Base-by-base conservation (phyloP, 2,113 vertebrate genomes). In the Pipa parva region DNA sequence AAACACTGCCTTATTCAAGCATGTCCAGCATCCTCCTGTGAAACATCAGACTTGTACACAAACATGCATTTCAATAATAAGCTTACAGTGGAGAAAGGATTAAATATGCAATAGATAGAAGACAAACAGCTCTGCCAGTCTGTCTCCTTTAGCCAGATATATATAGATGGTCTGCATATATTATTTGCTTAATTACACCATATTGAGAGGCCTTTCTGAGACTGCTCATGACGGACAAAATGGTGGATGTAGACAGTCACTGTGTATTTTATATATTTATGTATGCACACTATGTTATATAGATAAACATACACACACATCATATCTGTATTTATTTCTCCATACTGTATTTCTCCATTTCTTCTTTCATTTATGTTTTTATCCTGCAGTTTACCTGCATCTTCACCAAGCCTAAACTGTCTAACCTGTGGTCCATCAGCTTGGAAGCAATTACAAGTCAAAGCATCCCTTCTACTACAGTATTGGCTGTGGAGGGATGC, bases 201-300 rank as follows among this genome's bases (percentile, higher is more conserved):
- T 85, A 83, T 84, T 86, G 81, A 59, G 48, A 78, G 74, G 78
- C 80, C 79, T 73, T 13, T 71, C 81, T 72, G 80, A 59, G 79
- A 69, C 79, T 78, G 81, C 75, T 70, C 75, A 76, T 18, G 81
- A 86, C 79, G 85, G 85, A 86, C 87, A 91, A 91, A 90, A 91
- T 91, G 87, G 88, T 88, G 89, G 87, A 79, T 88, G 78, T 36
- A 78, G 58, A n/a, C n/a, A 60, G 13, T 52, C 21, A 20, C 13
- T 20, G 37, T 59, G 22, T 18, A 21, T 37, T 18, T 31, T 31
- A 33, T 17, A 49, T 57, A 25, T 15, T 11, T 31, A 22, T 57
- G 39, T 33, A 67, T 45, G 49, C 7, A 37, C 13, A 51, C 50
- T 26, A 1, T 36, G 20, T 25, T n/a, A 48, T 20, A 49, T 26